Base-by-base conservation (phyloP, 2,113 vertebrate species). In the Boleophthalmus pectinirostris region DNA sequence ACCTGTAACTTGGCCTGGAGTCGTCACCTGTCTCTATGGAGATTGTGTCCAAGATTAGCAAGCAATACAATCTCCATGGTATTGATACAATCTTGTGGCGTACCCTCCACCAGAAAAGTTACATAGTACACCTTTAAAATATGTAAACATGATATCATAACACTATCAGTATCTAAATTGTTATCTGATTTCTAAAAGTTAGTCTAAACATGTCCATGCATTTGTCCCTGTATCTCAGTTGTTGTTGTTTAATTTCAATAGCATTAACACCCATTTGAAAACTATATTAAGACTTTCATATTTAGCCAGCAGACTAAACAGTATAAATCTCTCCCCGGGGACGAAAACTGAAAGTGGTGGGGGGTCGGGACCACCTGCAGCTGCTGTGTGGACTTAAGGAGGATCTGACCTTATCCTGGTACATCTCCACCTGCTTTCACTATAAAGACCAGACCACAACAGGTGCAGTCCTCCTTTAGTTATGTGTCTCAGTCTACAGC, bases 381-480 rank as follows among this genome's bases (percentile, higher is more conserved):
- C 76, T 70, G 64, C 78, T 29, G 14, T 85, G 84, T 60, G 75
- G 68, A 56, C 15, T 49, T 81, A 78, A 57, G 68, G 33, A 72
- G 69, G 25, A 56, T 70, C 67, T 64, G 76, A 75, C 75, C 85
- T 66, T 71, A 2, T 5, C 0, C 57, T 1, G 25, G 25, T 77
- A 61, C 5, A 5, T 70, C 64, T 72, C 76, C 90, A 85, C 84
- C 87, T 91, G 83, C 85, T 80, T 20, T 68, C 6, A 46, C 64
- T 77, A 76, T 72, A 68, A 66, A 71, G 61, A 66, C 56, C 33
- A 75, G 73, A 54, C 73, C 64, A 15, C 69, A 73, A 68, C 85
- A 88, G 87, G 86, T 85, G 88, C 63, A 33, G 0, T 54, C 3
- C 43, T 18, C 51, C 23, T 45, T 69, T 25, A 21, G 11, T 56